Evolutionary conservation across 1,140 invertebrate species (phyloP), one percentile per base, ranked within the genome.

Genomic region (Anoplolepis gracilipes): DNA sequence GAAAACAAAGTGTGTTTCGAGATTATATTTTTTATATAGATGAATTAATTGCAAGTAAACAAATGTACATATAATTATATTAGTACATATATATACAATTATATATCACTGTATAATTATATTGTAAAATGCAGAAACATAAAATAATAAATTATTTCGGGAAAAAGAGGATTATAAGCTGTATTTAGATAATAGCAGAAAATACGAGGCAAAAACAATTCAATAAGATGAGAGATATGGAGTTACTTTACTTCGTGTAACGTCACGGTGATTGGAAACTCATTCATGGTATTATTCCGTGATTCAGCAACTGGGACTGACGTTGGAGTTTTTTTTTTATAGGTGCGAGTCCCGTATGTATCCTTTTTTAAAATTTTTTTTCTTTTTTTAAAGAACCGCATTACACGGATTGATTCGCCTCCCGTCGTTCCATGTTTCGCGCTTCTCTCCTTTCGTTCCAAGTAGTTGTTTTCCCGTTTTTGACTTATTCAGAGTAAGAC

Each of bases 261-360:
- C 65, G 81, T 90, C 87, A 86, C 87, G 85, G 84, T 57, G 76
- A 87, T 90, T 55, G 86, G 78, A 73, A 82, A 69, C 62, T 73
- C 78, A 88, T 90, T 91, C 87, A 90, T 75, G 75, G 70, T 87
- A 87, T 90, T 87, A 85, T 85, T 72, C 69, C 59, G 30, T 91
- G 91, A 92, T 89, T 92, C 89, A 91, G 86, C 89, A 81, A 57
- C 53, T 39, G 57, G 11, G 36, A 46, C 62, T 65, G 61, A 76
- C 79, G 73, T 65, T 72, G 81, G 70, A 57, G 59, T 70, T 90
- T 87, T 90, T 87, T 90, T 77, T 85, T 46, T 53, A 62, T 75
- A 49, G 42, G 55, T 46, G 78, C 57, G 55, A 75, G 59, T 86
- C 73, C 70, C 39, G 57, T 69, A 75, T 59, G 73, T 81, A n/a